Percentiles rank a stretch among this genome's conserved stretches.
Conservation (phyloP, 2,113 vertebrate species). For the Rhipidura dahli region DNA sequence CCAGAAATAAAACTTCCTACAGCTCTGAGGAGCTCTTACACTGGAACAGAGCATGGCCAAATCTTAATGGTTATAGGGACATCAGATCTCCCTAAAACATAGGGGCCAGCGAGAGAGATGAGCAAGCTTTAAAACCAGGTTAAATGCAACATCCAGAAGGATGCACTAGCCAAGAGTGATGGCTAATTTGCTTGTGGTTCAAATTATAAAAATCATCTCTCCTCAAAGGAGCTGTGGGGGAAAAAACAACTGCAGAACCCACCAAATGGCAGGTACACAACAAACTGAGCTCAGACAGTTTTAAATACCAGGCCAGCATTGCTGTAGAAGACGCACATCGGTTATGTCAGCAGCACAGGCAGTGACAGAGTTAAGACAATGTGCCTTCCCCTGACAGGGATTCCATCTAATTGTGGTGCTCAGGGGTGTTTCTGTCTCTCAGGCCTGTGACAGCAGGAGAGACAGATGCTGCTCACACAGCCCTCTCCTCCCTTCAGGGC, state of each 20-base stretch:
- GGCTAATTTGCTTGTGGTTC: background rate
- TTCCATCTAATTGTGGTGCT: background rate
- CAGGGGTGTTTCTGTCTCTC: background rate
- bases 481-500: background rate
- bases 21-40: background rate
- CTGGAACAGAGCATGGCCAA: background rate
- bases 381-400: background rate
- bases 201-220: background rate
- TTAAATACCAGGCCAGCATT: background rate
- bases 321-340: background rate
- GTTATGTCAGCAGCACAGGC: background rate
- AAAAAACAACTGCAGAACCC: background rate
- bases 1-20: constrained; percentile 24
- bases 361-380: background rate
- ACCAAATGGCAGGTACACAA: background rate
- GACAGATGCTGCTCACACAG: background rate
- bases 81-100: background rate
- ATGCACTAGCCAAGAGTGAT: background rate
- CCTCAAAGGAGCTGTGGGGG: background rate
- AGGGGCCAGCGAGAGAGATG: background rate
- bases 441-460: accelerated
- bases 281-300: background rate
- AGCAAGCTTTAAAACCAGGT: background rate
- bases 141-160: background rate
- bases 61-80: background rate